phyloP scores from a whole-genome alignment of 2,113 vertebrate genomes.

The Ancistrus triradiatus region DNA sequence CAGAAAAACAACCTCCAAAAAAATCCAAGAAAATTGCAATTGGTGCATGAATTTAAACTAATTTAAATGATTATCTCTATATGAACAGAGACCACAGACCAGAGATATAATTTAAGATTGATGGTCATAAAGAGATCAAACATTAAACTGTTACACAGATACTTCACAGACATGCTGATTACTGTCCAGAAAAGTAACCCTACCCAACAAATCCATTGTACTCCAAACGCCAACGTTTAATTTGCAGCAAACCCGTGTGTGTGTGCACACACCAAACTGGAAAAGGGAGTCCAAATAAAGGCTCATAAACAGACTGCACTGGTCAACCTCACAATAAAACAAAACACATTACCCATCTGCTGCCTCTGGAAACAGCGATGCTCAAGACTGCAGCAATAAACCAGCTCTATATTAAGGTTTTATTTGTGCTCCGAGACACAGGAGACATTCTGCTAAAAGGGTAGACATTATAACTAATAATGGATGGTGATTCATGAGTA shows the following conservation, averaged over 20 bases:
- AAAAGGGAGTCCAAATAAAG: not conserved
- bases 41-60: too few species aligned
- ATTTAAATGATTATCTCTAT: too few species aligned
- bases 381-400: conserved; percentile 7
- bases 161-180: too few species aligned
- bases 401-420: not conserved
- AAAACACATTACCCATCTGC: not conserved
- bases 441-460: not conserved
- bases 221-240: not conserved
- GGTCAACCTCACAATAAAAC: not conserved
- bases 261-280: conserved; percentile 5
- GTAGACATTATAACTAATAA: not conserved
- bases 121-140: too few species aligned
- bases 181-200: too few species aligned
- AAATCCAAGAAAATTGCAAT: too few species aligned
- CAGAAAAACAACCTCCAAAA: too few species aligned
- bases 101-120: too few species aligned
- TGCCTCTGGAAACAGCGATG: conserved; percentile 14
- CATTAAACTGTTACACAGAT: too few species aligned
- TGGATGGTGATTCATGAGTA: not conserved
- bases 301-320: not conserved
- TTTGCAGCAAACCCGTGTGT: not conserved
- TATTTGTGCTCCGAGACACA: not conserved
- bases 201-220: not conserved
- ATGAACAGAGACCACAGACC: too few species aligned